phyloP scores from a whole-genome alignment of 2,113 vertebrate species.

The Probosciger aterrimus region DNA sequence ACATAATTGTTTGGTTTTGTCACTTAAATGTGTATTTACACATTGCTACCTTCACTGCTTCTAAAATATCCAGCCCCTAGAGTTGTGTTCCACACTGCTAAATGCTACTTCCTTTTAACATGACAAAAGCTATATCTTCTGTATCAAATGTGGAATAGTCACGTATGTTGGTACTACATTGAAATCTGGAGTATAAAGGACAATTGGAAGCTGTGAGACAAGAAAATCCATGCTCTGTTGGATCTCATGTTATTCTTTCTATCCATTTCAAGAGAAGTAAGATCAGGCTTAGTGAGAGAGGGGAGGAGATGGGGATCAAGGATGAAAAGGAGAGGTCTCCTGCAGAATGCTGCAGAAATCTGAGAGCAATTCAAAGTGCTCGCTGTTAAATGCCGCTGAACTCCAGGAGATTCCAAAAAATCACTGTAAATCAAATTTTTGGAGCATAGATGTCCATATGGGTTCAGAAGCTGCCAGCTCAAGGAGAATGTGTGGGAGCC shows the following conservation, averaged over 20 bases:
- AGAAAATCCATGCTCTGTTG: not conserved
- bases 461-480: not conserved
- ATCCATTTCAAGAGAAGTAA: not conserved
- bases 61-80: not conserved
- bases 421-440: not conserved
- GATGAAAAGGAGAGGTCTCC: not conserved
- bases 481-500: not conserved
- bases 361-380: not conserved
- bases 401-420: not conserved
- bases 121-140: not conserved
- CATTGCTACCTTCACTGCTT: not conserved
- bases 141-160: not conserved
- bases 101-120: not conserved
- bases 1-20: not conserved
- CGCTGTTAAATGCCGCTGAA: not conserved
- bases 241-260: not conserved
- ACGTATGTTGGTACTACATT: not conserved
- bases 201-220: not conserved
- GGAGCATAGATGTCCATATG: not conserved
- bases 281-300: not conserved
- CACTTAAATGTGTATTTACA: not conserved
- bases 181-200: not conserved
- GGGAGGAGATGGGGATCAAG: not conserved
- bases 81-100: not conserved
- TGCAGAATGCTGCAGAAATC: not conserved